Conservation (phyloP, 2,113 vertebrate species). For the Scomber colias region DNA sequence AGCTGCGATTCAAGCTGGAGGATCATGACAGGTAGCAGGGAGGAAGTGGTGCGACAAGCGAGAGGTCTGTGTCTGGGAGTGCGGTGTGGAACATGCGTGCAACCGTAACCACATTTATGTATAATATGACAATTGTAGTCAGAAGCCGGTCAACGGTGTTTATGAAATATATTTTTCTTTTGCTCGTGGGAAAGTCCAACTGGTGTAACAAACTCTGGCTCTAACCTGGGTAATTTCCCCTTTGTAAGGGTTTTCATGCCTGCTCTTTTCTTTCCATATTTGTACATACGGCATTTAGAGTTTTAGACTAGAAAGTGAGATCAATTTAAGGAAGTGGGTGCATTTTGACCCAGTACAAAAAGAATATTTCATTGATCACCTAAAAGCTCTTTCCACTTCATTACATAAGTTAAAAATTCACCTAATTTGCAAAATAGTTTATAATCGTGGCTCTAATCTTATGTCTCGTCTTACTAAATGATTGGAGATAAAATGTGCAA, state of each 20-base stretch:
- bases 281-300: not conserved
- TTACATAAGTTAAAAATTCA: not conserved
- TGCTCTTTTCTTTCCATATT: not conserved
- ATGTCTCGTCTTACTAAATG: too few species aligned
- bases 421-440: too few species aligned
- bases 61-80: not conserved
- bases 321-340: not conserved
- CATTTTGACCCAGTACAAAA: too few species aligned
- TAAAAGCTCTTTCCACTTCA: not conserved
- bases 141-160: not conserved
- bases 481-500: too few species aligned
- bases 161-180: not conserved
- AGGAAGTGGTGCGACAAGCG: not conserved
- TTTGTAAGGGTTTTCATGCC: not conserved
- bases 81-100: too few species aligned
- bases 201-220: not conserved
- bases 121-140: too few species aligned
- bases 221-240: not conserved
- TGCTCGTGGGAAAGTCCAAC: not conserved
- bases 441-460: too few species aligned
- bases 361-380: too few species aligned
- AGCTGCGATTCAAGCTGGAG: not conserved
- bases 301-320: not conserved
- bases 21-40: conserved; percentile 21
- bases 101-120: too few species aligned